A percentile compares a stretch with the other conserved stretches of the same genome.
These are phyloP conservation scores for Antennarius striatus DNA, from an alignment of 2,113 vertebrate species.

Conservation along the genomic window DNA sequence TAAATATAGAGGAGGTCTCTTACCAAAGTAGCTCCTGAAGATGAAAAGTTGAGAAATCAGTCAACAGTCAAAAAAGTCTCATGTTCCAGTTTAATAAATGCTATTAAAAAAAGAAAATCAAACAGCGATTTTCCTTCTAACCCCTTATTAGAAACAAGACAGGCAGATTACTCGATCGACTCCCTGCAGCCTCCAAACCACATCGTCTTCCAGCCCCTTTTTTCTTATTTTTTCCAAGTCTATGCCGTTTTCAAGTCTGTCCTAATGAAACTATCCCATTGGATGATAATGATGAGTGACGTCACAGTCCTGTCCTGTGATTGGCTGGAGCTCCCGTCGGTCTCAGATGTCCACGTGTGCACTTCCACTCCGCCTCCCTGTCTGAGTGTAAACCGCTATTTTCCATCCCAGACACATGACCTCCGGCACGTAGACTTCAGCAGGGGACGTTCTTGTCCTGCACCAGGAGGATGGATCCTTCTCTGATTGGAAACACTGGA, in stretches of 20 bases:
- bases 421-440: conserved; percentile 49
- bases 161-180: conserved; percentile 34
- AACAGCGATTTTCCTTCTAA: no score
- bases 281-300: conserved; percentile 11
- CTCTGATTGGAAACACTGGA: not conserved
- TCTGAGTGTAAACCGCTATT: conserved; percentile 36
- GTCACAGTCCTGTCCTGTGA: conserved; percentile 28
- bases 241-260: conserved; percentile 1
- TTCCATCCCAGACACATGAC: conserved; percentile 39
- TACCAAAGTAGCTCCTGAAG: conserved; percentile 47
- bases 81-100: not conserved
- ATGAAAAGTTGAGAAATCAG: conserved; percentile 31
- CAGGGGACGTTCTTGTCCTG: not conserved
- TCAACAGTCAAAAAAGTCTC: conserved; percentile 28
- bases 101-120: no score
- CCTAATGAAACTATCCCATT: conserved; percentile 42
- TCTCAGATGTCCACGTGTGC: conserved; percentile 79
- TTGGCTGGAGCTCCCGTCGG: conserved; percentile 57
- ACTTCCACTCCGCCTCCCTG: conserved; percentile 63
- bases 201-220: conserved; percentile 13
- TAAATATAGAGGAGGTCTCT: conserved; percentile 28
- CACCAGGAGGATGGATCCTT: accelerated
- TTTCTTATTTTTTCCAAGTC: conserved; percentile 17
- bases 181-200: conserved; percentile 20
- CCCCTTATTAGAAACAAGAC: not conserved